Percentiles rank a stretch among this genome's conserved stretches.
phyloP scores from a whole-genome alignment of 1,140 invertebrate genomes.

The Diachasmimorpha longicaudata region DNA sequence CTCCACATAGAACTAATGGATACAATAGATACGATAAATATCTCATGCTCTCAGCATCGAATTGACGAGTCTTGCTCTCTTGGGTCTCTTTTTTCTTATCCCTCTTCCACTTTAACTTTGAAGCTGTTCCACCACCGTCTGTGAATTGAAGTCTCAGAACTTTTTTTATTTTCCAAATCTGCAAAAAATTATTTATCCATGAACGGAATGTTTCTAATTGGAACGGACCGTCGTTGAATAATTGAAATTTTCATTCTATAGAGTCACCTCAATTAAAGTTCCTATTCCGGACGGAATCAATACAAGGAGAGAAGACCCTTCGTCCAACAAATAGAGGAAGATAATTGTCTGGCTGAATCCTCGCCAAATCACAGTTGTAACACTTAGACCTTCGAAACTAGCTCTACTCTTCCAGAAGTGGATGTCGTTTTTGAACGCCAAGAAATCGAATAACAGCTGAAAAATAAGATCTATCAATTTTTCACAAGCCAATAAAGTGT shows the following conservation, averaged over 20 bases:
- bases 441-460: conserved; percentile 93
- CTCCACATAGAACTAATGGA: conserved; percentile 85
- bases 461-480: conserved; percentile 37
- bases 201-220: background rate
- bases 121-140: conserved; percentile 42
- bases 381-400: conserved; percentile 88
- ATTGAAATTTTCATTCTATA: background rate
- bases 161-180: conserved; percentile 96
- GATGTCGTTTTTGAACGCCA: conserved; percentile 98
- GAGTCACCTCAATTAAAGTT: conserved; percentile 81
- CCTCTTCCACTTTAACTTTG: conserved; percentile 58
- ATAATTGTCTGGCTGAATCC: conserved; percentile 93
- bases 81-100: conserved; percentile 61
- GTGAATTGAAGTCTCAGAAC: conserved; percentile 78
- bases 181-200: conserved; percentile 35
- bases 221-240: too few relatives aligned
- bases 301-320: conserved; percentile 90
- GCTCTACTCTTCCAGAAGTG: conserved; percentile 88
- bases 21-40: conserved; percentile 93
- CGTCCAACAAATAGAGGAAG: conserved; percentile 92
- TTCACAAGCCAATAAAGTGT: too few relatives aligned
- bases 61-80: conserved; percentile 82
- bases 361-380: conserved; percentile 88
- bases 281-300: conserved; percentile 86
- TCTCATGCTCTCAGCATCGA: conserved; percentile 89